phyloP scores from a whole-genome alignment of 2,888 invertebrate genomes.

The Drosophila cyrtoloma region DNA sequence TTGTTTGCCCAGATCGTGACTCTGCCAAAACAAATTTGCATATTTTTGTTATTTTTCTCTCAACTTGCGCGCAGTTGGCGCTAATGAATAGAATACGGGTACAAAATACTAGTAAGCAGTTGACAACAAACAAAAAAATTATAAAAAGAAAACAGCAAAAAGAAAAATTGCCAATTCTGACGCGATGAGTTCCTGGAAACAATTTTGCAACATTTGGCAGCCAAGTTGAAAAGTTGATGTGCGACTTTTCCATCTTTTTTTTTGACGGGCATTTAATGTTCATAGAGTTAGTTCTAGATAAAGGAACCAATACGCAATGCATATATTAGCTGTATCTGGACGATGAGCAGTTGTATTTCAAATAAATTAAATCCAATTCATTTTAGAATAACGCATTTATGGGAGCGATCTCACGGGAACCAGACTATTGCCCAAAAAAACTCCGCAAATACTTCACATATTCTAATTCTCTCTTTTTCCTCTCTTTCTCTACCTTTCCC shows the following conservation, averaged over 20 bases:
- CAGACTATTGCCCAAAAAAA: background rate
- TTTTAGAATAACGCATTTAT: background rate
- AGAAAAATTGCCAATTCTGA: conserved; percentile 34
- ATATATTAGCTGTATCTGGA: background rate
- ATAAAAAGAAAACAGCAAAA: background rate
- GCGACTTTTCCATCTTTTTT: background rate
- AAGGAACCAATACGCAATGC: background rate
- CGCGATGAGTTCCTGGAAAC: conserved; percentile 10
- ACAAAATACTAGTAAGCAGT: conserved; percentile 39
- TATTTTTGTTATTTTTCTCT: conserved; percentile 76
- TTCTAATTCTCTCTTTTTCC: background rate
- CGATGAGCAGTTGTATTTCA: background rate
- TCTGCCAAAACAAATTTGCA: conserved; percentile 79
- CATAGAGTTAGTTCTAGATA: background rate
- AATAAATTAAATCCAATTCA: background rate
- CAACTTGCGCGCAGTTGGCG: conserved; percentile 68
- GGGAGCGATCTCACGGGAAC: background rate
- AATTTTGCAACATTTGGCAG: conserved; percentile 43
- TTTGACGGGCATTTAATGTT: background rate
- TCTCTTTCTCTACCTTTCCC: rapidly evolving
- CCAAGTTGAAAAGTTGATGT: conserved; percentile 2
- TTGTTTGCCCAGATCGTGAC: conserved; percentile 79
- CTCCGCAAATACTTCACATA: background rate
- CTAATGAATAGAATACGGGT: conserved; percentile 70
- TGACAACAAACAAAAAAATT: conserved; percentile 16